Base-by-base conservation (phyloP, 2,888 invertebrate genomes). In the Caenorhabditis afra region DNA sequence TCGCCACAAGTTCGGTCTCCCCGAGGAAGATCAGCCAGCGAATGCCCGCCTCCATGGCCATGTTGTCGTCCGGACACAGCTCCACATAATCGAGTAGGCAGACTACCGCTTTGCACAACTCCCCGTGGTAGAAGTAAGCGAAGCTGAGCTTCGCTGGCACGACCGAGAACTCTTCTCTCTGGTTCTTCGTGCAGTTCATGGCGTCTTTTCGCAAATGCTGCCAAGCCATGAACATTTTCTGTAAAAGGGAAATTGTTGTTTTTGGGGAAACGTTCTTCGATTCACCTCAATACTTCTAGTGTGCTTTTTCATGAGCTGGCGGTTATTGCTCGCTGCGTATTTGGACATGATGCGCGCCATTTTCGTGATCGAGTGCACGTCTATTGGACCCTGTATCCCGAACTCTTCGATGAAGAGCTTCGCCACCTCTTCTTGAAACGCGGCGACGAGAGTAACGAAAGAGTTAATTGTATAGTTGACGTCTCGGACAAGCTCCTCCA, bases 21-120 rank as follows among this genome's bases (percentile, higher is more conserved):
- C 80, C 75, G n/a, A 75, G 65, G 44, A 66, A 76, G 11, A 80
- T 35, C 1, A 71, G n/a, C 80, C 80, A 80, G n/a, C 57, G 55
- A 7, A 80, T 11, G 20, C 55, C 62, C 11, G 52, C 58, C 47
- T 80, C 71, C 20, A 49, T 58, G 0, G 62, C 55, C 3, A 55
- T 10, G 37, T 16, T 29, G 41, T 80, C 80, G 2, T 75, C 50
- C 5, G 65, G 66, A 7, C 58, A 20, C 5, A 76, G n/a, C 4
- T 76, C 64, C 14, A 66, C 10, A 20, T 71, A 80, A 29, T 76
- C 75, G 2, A 75, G 20, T 3, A 80, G 37, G 39, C 75, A 75
- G 8, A 62, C 68, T 1, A 80, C 37, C 10, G 70, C 80, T 58
- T 71, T 80, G 22, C 41, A 64, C 22, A 73, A 35, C 20, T 73